These are phyloP conservation scores for Drosophila nasuta DNA, from an alignment of 1,140 invertebrate genomes.

Conservation along the genomic window DNA sequence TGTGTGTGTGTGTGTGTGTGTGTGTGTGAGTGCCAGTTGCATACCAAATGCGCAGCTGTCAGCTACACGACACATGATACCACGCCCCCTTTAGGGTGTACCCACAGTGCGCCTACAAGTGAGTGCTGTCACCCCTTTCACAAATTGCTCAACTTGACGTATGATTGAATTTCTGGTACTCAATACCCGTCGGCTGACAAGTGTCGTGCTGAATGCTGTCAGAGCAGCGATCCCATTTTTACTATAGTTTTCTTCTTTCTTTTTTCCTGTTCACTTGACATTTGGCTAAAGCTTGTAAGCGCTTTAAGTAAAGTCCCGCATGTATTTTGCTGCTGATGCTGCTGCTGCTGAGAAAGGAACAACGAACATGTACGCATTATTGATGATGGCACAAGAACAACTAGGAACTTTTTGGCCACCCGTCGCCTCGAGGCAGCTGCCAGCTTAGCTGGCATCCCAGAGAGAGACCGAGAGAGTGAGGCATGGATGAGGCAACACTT, in stretches of 20 bases:
- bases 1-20: too few species aligned
- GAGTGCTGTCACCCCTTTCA: slow-evolving; percentile 20
- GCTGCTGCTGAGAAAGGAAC: slow-evolving; percentile 6
- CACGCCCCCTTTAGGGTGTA: background rate
- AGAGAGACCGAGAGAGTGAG: slow-evolving; percentile 15
- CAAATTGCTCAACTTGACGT: slow-evolving; percentile 61
- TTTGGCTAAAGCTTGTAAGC: slow-evolving; percentile 44
- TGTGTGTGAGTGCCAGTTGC: slow-evolving; percentile 12
- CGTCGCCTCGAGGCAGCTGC: slow-evolving; percentile 46
- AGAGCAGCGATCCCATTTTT: slow-evolving; percentile 34
- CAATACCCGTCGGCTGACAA: slow-evolving; percentile 37
- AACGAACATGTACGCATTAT: slow-evolving; percentile 59
- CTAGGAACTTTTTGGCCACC: slow-evolving; percentile 46
- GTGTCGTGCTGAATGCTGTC: slow-evolving; percentile 23
- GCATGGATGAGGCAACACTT: background rate
- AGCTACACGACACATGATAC: slow-evolving; percentile 41
- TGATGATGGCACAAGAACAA: slow-evolving; percentile 57
- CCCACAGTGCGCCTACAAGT: slow-evolving; percentile 2
- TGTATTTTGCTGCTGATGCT: slow-evolving; percentile 6
- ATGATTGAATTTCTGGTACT: slow-evolving; percentile 78
- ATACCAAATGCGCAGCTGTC: slow-evolving; percentile 52
- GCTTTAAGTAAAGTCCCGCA: slow-evolving; percentile 29
- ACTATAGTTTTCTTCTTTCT: slow-evolving; percentile 46
- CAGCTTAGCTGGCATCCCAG: slow-evolving; percentile 38
- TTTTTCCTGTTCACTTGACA: slow-evolving; percentile 42